A percentile compares a stretch with the other conserved stretches of the same genome.
These are phyloP conservation scores for Bombus picipes DNA, from an alignment of 1,140 invertebrate genomes.

Conservation along the genomic window DNA sequence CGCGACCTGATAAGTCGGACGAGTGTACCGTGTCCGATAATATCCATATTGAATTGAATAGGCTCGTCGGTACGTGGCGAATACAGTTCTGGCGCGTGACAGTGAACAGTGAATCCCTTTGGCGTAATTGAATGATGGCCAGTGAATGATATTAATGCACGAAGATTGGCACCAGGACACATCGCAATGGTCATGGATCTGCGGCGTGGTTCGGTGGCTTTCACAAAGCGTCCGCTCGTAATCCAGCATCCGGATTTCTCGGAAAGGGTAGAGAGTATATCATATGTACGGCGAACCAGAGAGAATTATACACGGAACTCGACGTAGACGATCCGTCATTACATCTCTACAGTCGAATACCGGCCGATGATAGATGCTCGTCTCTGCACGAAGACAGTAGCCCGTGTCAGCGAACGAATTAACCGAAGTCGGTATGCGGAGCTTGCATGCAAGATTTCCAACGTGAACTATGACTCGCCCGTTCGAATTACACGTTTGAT, in stretches of 20 bases:
- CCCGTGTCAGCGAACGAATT: constrained; percentile 59
- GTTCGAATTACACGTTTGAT: neutral
- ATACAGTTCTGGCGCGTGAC: constrained; percentile 56
- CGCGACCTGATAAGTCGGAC: constrained; percentile 61
- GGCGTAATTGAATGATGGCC: constrained; percentile 76
- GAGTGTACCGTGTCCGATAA: constrained; percentile 65
- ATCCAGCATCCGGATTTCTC: constrained; percentile 63
- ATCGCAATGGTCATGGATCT: constrained; percentile 57
- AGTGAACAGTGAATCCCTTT: constrained; percentile 49
- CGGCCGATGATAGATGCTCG: constrained; percentile 48
- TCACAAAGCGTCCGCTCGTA: constrained; percentile 60
- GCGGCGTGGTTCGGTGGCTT: constrained; percentile 26
- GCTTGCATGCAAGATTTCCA: constrained; percentile 41
- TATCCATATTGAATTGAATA: constrained; percentile 70
- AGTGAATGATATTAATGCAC: constrained; percentile 74
- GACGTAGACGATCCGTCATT: constrained; percentile 60
- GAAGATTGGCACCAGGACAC: constrained; percentile 71
- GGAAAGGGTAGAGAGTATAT: constrained; percentile 7
- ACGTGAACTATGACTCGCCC: neutral
- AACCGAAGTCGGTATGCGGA: constrained; percentile 30
- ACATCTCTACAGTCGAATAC: constrained; percentile 53
- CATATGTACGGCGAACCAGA: constrained; percentile 40
- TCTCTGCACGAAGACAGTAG: constrained; percentile 41
- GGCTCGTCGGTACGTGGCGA: constrained; percentile 63
- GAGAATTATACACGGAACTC: constrained; percentile 59